Percentiles rank a stretch among this genome's conserved stretches.
These are phyloP conservation scores for Brachypalpus laphriformis DNA, from an alignment of 2,888 invertebrate genomes.

Conservation along the genomic window DNA sequence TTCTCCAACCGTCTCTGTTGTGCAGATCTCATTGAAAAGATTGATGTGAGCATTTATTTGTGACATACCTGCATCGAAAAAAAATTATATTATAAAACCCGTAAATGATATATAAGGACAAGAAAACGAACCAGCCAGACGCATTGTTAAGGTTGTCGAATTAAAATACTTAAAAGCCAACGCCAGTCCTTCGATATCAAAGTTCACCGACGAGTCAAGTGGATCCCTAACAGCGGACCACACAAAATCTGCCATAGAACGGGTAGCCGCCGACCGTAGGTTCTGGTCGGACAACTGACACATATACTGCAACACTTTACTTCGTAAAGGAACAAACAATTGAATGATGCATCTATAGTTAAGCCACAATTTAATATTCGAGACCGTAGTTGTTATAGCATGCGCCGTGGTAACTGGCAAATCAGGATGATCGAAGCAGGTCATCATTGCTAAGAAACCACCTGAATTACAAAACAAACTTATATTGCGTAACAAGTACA, in stretches of 20 bases:
- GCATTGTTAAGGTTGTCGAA: constrained; percentile 96
- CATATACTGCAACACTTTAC: constrained; percentile 95
- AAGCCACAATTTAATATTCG: constrained; percentile 96
- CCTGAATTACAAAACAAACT: constrained; percentile 96
- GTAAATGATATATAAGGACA: background rate
- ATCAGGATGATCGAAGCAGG: constrained; percentile 91
- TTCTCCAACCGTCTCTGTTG: constrained; percentile 93
- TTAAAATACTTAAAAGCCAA: constrained; percentile 98
- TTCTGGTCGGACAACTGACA: constrained; percentile 96
- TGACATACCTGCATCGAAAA: constrained; percentile 85
- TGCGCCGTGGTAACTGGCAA: constrained; percentile 95
- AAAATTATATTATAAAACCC: background rate
- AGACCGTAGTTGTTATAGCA: constrained; percentile 94
- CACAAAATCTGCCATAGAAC: constrained; percentile 98
- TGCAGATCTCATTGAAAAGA: constrained; percentile 94
- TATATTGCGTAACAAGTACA: constrained; percentile 95
- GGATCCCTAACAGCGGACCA: constrained; percentile 98
- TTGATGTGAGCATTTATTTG: constrained; percentile 97
- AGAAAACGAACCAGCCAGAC: constrained; percentile 88
- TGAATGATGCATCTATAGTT: constrained; percentile 95
- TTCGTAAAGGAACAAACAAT: constrained; percentile 93
- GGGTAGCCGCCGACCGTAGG: constrained; percentile 92
- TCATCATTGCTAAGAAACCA: constrained; percentile 93
- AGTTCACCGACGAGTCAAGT: constrained; percentile 91
- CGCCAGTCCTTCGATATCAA: constrained; percentile 94